Conservation (phyloP, 2,797 vertebrate species). For the Notolepis coatsorum region DNA sequence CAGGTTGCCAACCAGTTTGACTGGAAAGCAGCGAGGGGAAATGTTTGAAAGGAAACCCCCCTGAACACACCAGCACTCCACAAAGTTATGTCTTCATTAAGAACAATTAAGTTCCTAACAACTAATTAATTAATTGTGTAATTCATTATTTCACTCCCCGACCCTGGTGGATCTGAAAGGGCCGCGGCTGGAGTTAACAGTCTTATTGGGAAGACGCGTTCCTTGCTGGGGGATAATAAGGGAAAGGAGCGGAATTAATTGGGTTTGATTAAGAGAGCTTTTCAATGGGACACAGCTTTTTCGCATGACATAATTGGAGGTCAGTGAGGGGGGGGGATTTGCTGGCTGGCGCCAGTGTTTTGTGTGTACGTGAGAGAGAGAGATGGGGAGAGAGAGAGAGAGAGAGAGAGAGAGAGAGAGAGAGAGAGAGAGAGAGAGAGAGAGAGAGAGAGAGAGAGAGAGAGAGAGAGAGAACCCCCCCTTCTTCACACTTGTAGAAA, state of each 20-base stretch:
- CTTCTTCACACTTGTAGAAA: constrained; percentile 61
- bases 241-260: constrained; percentile 91
- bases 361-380: constrained; percentile 28
- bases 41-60: constrained; percentile 10
- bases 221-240: constrained; percentile 82
- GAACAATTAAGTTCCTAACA: constrained; percentile 79
- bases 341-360: constrained; percentile 84
- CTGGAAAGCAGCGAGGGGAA: constrained; percentile 28
- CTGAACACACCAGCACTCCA: constrained; percentile 36
- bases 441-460: background rate
- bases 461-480: constrained; percentile 8
- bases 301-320: constrained; percentile 89
- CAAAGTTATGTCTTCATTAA: constrained; percentile 72
- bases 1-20: constrained; percentile 24
- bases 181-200: constrained; percentile 80
- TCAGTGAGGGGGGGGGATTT: constrained; percentile 70
- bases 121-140: constrained; percentile 87
- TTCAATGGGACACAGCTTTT: constrained; percentile 86
- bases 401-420: constrained; percentile 3
- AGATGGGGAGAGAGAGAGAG: background rate
- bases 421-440: constrained; percentile 38
- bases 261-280: constrained; percentile 87
- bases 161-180: constrained; percentile 69
- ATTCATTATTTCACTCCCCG: constrained; percentile 81
- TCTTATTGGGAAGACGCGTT: constrained; percentile 80